These are phyloP conservation scores for Dione juno DNA, from an alignment of 2,888 invertebrate genomes.

Conservation along the genomic window DNA sequence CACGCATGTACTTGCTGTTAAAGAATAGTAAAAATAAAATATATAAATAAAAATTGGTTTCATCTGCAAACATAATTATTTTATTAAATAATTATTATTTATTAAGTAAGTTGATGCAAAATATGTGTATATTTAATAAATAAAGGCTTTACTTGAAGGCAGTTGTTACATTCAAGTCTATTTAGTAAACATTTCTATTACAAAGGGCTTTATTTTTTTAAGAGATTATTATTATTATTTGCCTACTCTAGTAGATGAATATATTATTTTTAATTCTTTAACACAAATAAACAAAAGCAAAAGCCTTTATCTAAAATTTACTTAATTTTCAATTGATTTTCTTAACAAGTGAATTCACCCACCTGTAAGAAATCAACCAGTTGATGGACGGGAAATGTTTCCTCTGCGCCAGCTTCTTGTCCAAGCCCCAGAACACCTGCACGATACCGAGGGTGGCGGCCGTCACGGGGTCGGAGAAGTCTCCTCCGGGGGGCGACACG, in stretches of 20 bases:
- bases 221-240: no score
- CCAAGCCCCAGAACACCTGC: conserved; percentile 99
- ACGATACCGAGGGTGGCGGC: conserved; percentile 99
- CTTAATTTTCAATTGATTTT: no score
- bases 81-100: not conserved
- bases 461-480: conserved; percentile 99
- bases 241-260: no score
- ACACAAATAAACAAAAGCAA: no score
- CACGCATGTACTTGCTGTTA: conserved; percentile 97
- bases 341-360: not conserved
- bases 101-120: no score
- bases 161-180: no score
- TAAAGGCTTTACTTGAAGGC: no score
- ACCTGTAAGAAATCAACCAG: conserved; percentile 98
- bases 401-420: conserved; percentile 99
- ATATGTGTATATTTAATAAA: no score
- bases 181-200: no score
- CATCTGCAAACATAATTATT: conserved; percentile 1
- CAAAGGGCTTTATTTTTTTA: no score
- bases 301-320: no score
- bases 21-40: conserved; percentile 31
- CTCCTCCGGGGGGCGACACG: conserved; percentile 99
- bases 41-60: not conserved
- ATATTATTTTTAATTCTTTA: no score
- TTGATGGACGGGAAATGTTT: conserved; percentile 99